These are phyloP conservation scores for Myripristis jacobus DNA, from an alignment of 2,797 vertebrate species.

Conservation along the genomic window DNA sequence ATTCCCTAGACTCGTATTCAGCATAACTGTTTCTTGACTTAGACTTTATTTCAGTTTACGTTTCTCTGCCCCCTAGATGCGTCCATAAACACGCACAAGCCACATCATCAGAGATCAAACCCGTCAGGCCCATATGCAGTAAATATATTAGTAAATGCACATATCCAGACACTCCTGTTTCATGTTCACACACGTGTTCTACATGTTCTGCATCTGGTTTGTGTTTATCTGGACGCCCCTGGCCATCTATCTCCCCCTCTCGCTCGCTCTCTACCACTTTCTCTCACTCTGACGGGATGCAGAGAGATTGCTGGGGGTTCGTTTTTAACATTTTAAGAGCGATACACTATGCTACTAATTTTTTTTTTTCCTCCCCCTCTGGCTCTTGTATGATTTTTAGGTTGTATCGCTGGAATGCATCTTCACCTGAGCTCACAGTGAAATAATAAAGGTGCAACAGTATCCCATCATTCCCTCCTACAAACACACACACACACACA, in stretches of 20 bases:
- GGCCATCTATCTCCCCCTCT: constrained; percentile 48
- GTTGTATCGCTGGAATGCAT: neutral
- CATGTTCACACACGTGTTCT: constrained; percentile 70
- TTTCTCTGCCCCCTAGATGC: neutral
- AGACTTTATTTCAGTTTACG: neutral
- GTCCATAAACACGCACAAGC: neutral
- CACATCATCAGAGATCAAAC: constrained; percentile 18
- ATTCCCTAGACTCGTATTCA: too few species aligned
- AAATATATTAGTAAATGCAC: constrained; percentile 59
- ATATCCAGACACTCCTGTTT: constrained; percentile 59
- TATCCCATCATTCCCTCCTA: neutral
- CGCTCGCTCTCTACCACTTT: constrained; percentile 6
- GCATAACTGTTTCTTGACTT: neutral
- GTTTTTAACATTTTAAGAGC: neutral
- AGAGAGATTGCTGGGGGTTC: too few species aligned
- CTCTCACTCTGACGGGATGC: constrained; percentile 14
- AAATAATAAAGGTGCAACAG: neutral
- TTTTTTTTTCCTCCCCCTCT: neutral
- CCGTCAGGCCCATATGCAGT: constrained; percentile 42
- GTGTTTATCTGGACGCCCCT: constrained; percentile 75
- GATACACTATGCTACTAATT: neutral
- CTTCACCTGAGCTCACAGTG: neutral
- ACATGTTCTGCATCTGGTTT: constrained; percentile 72
- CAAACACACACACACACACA: too few species aligned
- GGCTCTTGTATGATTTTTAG: neutral